Base-by-base conservation (phyloP, 2,113 vertebrate genomes). In the Hystrix brachyura region DNA sequence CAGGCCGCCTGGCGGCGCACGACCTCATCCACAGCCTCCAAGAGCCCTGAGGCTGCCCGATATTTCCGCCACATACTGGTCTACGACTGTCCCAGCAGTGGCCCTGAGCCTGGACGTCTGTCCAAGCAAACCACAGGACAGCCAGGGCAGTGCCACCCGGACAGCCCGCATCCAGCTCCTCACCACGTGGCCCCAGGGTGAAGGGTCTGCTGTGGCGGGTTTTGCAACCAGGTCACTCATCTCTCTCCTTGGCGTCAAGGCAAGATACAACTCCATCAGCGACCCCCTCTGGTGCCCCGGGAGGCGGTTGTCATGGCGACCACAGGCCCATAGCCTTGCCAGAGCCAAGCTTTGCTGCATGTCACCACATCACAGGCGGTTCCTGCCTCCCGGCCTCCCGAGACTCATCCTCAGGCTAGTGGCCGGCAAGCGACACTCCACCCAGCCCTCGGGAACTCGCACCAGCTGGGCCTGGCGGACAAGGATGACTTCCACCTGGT, bases 271-370 rank as follows among this genome's bases (percentile, higher is more conserved):
- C 7, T 10, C 48, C 43, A 27, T 32, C 19, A 5, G 29, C 17
- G 72, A 55, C 38, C n/a, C 11, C 0, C 34, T 65, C 3, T 1
- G 0, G 10, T 2, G 27, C 55, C 46, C 17, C 0, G 12, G 25
- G 12, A 71, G 27, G 29, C 0, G 38, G 55, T 3, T 34, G 87
- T 74, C 38, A 1, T 13, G 51, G 18, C 79, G 89, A 38, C 9
- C 8, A 2, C 15, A 57, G 13, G 38, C 15, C 38, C 53, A 27
- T 34, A 51, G 27, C 38, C 14, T 5, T 5, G 69, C 57, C 27
- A 29, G 14, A 12, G 48, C 32, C 46, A 60, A 46, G 78, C 2
- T 29, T 55, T 43, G 19, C 34, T 23, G 62, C 53, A 18, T 0
- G 7, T 27, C 6, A 1, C 32, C 21, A 2, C 18, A 62, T 17